Base-by-base conservation (phyloP, 2,113 vertebrate genomes). In the Castor canadensis region DNA sequence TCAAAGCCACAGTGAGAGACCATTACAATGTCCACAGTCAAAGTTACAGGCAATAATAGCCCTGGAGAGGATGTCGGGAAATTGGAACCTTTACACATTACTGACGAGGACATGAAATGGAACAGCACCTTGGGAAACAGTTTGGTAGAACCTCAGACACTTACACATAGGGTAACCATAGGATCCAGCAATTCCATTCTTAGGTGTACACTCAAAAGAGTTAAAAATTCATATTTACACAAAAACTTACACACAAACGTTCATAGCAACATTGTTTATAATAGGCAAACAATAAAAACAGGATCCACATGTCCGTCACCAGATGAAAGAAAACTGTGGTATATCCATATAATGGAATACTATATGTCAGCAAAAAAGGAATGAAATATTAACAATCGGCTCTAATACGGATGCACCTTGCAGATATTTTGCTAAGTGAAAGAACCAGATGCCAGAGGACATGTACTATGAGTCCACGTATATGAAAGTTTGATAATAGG, bases 361-460 rank as follows among this genome's bases (percentile, higher is more conserved):
- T 30, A 24, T 5, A 15, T 35, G 22, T 43, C 81, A 13, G 1
- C 10, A n/a, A 28, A 32, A 67, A 52, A 69, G 9, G 54, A 38
- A 12, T 5, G 38, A n/a, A 6, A 7, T 24, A 9, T 22, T 26
- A 38, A 16, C 2, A n/a, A 43, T 3, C 30, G 0, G 72, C 54
- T 13, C 4, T 35, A 35, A 20, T 45, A 12, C 0, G 1, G n/a
- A 7, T 13, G 15, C 40, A 32, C 3, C 67, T 47, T 26, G 32
- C 30, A 35, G 58, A 45, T 9, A 10, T n/a, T n/a, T n/a, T 49
- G 64, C 66, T 1, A 6, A 26, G 77, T 9, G 45, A 16, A 26
- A 52, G n/a, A 62, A 35, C 19, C n/a, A 35, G 69, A 11, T 40
- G 4, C 6, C 3, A 0, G 62, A 49, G 35, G 45, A 11, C 22